Evolutionary conservation across 2,888 invertebrate genomes (phyloP).

Genomic region (Lochmaea capreae): DNA sequence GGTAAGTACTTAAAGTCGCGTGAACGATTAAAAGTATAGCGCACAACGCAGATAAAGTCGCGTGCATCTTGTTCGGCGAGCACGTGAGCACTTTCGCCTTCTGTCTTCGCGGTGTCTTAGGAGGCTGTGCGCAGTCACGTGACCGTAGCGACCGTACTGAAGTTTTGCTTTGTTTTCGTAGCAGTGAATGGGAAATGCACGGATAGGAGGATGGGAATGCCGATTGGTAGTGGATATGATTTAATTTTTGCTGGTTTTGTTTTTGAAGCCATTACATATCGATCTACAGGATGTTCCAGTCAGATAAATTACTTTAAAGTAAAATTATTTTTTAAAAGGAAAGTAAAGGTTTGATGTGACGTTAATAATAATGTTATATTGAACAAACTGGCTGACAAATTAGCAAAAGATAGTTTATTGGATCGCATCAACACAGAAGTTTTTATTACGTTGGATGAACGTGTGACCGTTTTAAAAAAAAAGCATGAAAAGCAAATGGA

Average conservation of each 20-base stretch:
- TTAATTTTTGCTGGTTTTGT: slow-evolving; percentile 8
- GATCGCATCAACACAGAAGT: no score
- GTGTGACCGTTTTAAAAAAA: no score
- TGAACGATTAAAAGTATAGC: slow-evolving; percentile 37
- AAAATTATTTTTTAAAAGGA: no score
- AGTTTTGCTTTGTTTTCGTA: slow-evolving; percentile 29
- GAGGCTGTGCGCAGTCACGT: slow-evolving; percentile 41
- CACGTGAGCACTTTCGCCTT: slow-evolving; percentile 49
- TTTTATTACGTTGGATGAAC: no score
- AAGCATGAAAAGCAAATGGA: no score
- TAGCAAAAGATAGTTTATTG: no score
- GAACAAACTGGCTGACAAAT: no score
- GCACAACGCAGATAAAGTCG: slow-evolving; percentile 12
- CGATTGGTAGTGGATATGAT: slow-evolving; percentile 18
- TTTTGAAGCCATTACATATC: slow-evolving; percentile 12
- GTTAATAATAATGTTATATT: no score
- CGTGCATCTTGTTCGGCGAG: slow-evolving; percentile 37
- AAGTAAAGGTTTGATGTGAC: no score
- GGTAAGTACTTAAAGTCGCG: slow-evolving; percentile 24
- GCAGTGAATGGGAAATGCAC: slow-evolving; percentile 28
- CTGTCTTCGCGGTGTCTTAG: slow-evolving; percentile 39
- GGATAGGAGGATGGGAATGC: slow-evolving; percentile 8
- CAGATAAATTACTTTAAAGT: no score
- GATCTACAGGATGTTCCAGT: slow-evolving; percentile 1
- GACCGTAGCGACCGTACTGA: slow-evolving; percentile 27